Evolutionary conservation across 2,888 invertebrate genomes (phyloP).

Genomic region (Amphipoea lucens): DNA sequence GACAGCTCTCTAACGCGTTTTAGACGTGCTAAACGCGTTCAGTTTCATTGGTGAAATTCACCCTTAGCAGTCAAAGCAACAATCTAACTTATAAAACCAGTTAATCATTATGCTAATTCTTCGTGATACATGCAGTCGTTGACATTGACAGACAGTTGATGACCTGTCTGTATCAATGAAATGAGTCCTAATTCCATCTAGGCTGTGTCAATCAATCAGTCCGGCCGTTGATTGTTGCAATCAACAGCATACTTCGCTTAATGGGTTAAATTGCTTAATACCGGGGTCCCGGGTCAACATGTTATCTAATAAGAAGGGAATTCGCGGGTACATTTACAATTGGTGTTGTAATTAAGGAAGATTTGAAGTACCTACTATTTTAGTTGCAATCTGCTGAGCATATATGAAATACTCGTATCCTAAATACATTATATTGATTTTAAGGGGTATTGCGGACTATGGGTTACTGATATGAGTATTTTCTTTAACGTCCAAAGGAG

Average conservation of each 20-base stretch:
- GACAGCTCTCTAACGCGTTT: background rate
- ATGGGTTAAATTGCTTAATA: conserved; percentile 85
- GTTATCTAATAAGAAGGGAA: conserved; percentile 81
- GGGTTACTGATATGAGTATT: too few relatives aligned
- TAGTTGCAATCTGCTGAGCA: background rate
- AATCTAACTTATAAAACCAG: background rate
- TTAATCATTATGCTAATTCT: conserved; percentile 5
- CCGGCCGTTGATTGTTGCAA: conserved; percentile 71
- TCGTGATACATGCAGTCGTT: conserved; percentile 9
- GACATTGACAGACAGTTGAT: conserved; percentile 35
- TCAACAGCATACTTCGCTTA: conserved; percentile 70
- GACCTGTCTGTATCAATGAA: conserved; percentile 39
- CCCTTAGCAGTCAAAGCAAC: background rate
- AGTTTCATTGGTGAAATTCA: background rate
- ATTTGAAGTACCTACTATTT: conserved; percentile 4
- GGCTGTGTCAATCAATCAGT: conserved; percentile 65
- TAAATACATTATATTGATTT: background rate
- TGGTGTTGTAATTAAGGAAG: conserved; percentile 37
- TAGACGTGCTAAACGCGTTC: background rate
- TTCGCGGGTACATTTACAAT: conserved; percentile 66
- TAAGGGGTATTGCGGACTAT: too few relatives aligned
- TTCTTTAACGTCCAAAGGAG: background rate
- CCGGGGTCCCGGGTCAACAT: conserved; percentile 80
- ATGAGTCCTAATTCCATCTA: conserved; percentile 56
- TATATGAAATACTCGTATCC: background rate